Base-by-base conservation (phyloP, 2,888 invertebrate species). In the Cantharis rufa region DNA sequence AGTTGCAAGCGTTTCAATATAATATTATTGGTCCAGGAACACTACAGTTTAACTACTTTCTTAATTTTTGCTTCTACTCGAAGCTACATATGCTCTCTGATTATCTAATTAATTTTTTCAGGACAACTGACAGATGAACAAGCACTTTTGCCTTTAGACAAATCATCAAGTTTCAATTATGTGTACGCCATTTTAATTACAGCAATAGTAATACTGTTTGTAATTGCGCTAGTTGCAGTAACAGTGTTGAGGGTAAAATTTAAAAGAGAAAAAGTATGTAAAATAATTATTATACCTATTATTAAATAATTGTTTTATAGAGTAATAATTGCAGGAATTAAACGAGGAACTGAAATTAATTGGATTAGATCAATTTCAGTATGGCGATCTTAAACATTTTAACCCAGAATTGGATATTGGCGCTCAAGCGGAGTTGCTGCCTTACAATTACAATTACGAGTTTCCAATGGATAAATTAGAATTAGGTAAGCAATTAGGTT, bases 341-440 rank as follows among this genome's bases (percentile, higher is more conserved):
- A 89, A 92, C 74, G 91, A 92, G 79, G 92, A 94, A 87, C 84
- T 96, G 82, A 90, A 93, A 84, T 89, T 93, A 82, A 92, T 95
- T 80, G 94, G 96, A 71, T 87, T 96, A 69, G 90, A 92, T 68
- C 91, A 93, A 81, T 96, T 96, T 85, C 94, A 94, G 82, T 92
- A 95, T 83, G 96, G 96, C 2, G 93, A 93, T 5, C 88, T 94
- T 0, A 94, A 93, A 78, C 93, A 93, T 74, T 89, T 98, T 16
- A 97, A 98, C 89, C 97, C 97, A 0, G 96, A 96, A 2, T 87
- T 97, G 68, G 95, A 95, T 0, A 91, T 98, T 1, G 95, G 96
- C 80, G 97, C 98, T 84, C 98, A 98, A 89, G 97, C 97, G 0
- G 96, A 97, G 83, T 89, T 97, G n/a, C 88, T 98, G 77, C 97